These are phyloP conservation scores for Apodemus sylvaticus DNA, from an alignment of 2,113 vertebrate species.

Conservation along the genomic window DNA sequence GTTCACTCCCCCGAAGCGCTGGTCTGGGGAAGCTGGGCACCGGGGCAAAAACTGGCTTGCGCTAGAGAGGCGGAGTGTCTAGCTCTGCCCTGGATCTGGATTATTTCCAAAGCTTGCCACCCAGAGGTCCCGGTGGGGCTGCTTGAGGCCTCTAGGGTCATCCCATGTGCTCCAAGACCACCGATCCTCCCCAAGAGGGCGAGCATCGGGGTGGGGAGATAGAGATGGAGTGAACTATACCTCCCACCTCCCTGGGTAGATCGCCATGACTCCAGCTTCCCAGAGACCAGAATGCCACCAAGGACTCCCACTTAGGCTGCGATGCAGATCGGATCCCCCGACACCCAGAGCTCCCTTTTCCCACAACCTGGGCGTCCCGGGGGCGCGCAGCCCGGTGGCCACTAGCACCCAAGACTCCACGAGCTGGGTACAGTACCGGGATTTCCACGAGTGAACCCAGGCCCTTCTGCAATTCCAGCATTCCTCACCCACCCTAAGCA, in stretches of 20 bases:
- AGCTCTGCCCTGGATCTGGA: neutral
- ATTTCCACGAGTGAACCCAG: neutral
- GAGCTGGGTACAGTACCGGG: conserved; percentile 20
- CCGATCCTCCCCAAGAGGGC: neutral
- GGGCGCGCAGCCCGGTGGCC: neutral
- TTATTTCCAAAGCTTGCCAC: neutral
- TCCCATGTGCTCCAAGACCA: neutral
- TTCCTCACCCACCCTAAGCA: neutral
- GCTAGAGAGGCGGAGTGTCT: neutral
- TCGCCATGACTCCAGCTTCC: conserved; percentile 56
- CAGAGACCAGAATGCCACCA: neutral
- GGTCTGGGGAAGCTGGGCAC: neutral
- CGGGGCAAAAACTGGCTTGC: neutral
- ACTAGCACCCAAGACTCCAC: neutral
- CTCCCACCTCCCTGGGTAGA: conserved; percentile 16
- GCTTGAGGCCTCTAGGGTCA: neutral
- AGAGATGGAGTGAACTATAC: neutral
- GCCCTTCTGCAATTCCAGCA: neutral
- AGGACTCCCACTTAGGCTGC: conserved; percentile 51
- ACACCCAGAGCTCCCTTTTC: neutral
- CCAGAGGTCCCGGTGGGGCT: neutral
- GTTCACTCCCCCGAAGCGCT: conserved; percentile 61
- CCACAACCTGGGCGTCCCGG: neutral
- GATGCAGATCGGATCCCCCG: neutral
- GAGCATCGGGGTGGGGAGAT: neutral